phyloP scores from a whole-genome alignment of 2,113 vertebrate species.

The Ageneiosus marmoratus region DNA sequence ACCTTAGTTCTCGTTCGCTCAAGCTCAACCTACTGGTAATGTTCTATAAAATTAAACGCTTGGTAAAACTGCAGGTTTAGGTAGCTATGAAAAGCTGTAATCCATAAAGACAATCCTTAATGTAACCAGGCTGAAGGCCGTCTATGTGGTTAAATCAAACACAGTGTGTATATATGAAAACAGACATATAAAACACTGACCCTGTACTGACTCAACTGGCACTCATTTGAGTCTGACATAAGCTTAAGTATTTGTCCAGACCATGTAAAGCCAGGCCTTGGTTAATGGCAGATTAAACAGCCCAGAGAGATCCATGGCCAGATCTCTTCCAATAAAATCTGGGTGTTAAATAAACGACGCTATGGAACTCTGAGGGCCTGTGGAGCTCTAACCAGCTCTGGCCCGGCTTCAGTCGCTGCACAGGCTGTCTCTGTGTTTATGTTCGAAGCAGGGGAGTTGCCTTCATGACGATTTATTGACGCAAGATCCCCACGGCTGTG shows the following conservation, averaged over 20 bases:
- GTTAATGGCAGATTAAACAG: conserved; percentile 38
- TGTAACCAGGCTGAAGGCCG: background rate
- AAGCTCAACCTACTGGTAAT: conserved; percentile 7
- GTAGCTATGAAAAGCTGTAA: background rate
- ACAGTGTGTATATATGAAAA: background rate
- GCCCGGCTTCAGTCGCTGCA: conserved; percentile 63
- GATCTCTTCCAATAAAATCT: conserved; percentile 50
- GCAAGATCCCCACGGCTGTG: conserved; percentile 65
- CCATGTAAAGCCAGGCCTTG: conserved; percentile 24
- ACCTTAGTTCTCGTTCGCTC: background rate
- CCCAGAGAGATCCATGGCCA: conserved; percentile 38
- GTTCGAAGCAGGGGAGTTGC: conserved; percentile 66
- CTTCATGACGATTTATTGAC: conserved; percentile 73
- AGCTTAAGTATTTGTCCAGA: conserved; percentile 13
- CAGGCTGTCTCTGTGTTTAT: conserved; percentile 64
- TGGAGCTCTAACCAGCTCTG: conserved; percentile 46
- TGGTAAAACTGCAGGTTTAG: background rate
- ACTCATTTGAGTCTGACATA: conserved; percentile 13
- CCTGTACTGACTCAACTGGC: conserved; percentile 12
- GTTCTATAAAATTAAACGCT: conserved; percentile 12
- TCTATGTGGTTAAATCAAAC: background rate
- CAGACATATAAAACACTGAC: background rate
- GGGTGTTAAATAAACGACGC: conserved; percentile 51
- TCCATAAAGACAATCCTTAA: background rate
- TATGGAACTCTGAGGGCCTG: conserved; percentile 37